These are phyloP conservation scores for Eutolmus rufibarbis DNA, from an alignment of 2,888 invertebrate genomes.

Conservation along the genomic window DNA sequence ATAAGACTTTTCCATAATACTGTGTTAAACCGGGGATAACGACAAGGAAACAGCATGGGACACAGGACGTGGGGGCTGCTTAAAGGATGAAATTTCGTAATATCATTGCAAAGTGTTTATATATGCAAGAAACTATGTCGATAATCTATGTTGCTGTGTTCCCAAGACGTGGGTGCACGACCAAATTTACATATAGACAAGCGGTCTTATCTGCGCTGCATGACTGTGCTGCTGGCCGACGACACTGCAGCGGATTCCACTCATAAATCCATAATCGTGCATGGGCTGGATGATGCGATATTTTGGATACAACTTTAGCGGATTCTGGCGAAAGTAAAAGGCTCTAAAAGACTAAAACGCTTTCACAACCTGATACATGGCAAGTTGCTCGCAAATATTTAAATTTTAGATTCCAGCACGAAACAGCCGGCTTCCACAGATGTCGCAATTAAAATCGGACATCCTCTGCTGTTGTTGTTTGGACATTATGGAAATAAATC, in stretches of 20 bases:
- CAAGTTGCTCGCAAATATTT: background rate
- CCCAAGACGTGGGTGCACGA: slow-evolving; percentile 10
- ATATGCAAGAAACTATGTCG: slow-evolving; percentile 39
- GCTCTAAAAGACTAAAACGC: background rate
- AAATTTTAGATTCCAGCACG: background rate
- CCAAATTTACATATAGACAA: slow-evolving; percentile 38
- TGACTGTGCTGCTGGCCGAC: background rate
- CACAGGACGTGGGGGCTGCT: background rate
- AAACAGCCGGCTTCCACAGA: background rate
- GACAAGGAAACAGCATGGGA: slow-evolving; percentile 30
- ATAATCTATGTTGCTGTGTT: slow-evolving; percentile 24
- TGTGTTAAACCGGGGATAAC: slow-evolving; percentile 36
- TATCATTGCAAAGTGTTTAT: slow-evolving; percentile 40
- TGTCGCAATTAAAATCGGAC: background rate
- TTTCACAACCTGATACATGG: background rate
- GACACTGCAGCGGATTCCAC: background rate
- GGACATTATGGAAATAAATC: background rate
- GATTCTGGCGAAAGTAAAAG: background rate
- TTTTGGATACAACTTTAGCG: background rate
- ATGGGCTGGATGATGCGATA: background rate
- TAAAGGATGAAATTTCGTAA: slow-evolving; percentile 37
- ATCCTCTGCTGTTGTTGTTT: background rate
- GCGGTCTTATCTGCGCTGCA: background rate
- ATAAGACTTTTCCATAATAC: slow-evolving; percentile 41
- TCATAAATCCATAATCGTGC: background rate